These are phyloP conservation scores for Apostichopus californicus DNA, from an alignment of 35 echinoderm and acorn worm species.

Conservation along the genomic window DNA sequence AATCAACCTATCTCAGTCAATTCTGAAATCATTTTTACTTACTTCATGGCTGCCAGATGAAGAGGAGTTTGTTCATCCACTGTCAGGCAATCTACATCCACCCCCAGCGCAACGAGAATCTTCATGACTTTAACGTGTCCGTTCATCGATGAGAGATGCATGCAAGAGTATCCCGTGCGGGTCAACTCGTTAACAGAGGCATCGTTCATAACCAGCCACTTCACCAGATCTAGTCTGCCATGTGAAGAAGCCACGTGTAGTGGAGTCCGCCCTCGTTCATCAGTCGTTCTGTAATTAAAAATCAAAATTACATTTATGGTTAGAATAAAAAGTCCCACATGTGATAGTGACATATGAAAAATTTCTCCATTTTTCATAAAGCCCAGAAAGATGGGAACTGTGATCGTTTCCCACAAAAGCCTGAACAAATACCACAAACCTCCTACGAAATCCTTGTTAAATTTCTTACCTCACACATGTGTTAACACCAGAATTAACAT, in stretches of 20 bases:
- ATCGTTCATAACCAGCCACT: conserved; percentile 74
- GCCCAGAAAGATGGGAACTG: too few relatives aligned
- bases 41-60: conserved; percentile 97
- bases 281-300: conserved; percentile 39
- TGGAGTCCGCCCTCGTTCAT: conserved; percentile 89
- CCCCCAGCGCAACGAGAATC: conserved; percentile 74
- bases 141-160: conserved; percentile 92
- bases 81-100: conserved; percentile 70
- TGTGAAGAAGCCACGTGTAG: conserved; percentile 65
- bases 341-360: too few relatives aligned
- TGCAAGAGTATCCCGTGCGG: conserved; percentile 83
- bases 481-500: too few relatives aligned
- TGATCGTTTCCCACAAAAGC: too few relatives aligned
- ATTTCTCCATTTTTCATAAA: too few relatives aligned
- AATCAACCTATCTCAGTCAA: too few relatives aligned
- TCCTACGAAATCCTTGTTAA: too few relatives aligned
- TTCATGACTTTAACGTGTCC: conserved; percentile 82
- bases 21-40: background rate
- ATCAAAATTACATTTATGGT: too few relatives aligned
- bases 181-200: conserved; percentile 77
- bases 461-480: too few relatives aligned
- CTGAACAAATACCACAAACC: too few relatives aligned
- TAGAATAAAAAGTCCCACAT: too few relatives aligned
- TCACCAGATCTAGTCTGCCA: conserved; percentile 77
- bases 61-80: conserved; percentile 93